Conservation (phyloP, 1,140 invertebrate species). For the Anthonomus grandis region DNA sequence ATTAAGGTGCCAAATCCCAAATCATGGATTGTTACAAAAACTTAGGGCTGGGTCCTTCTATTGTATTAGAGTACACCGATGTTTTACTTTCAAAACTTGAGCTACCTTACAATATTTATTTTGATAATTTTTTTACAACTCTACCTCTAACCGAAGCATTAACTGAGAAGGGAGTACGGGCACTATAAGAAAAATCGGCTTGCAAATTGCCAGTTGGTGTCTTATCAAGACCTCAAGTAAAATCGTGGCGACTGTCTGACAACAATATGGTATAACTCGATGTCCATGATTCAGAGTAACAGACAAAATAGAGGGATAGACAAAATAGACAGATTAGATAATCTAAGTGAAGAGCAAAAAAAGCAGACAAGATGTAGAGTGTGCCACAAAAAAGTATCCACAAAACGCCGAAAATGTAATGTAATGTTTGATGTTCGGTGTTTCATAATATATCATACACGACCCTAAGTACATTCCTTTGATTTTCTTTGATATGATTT, state of each 20-base stretch:
- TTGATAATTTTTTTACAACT: constrained; percentile 30
- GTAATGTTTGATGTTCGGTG: constrained; percentile 28
- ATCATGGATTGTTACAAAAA: neutral
- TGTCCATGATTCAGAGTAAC: constrained; percentile 26
- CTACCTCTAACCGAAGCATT: constrained; percentile 23
- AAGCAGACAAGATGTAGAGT: constrained; percentile 31
- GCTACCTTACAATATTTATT: constrained; percentile 20
- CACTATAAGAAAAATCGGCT: constrained; percentile 24
- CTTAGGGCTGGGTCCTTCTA: neutral
- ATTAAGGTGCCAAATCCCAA: neutral
- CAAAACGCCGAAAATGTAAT: constrained; percentile 31
- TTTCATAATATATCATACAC: too few relatives aligned
- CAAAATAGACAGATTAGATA: constrained; percentile 30
- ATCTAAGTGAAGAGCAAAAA: constrained; percentile 29
- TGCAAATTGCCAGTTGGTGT: neutral
- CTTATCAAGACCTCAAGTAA: constrained; percentile 11
- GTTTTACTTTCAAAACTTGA: neutral
- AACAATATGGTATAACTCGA: constrained; percentile 33
- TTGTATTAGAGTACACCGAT: constrained; percentile 8
- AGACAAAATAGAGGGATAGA: constrained; percentile 24
- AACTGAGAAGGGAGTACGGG: constrained; percentile 21
- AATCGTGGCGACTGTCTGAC: constrained; percentile 22
- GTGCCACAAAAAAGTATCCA: constrained; percentile 32
- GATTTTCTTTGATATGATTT: too few relatives aligned
- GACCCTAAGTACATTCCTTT: too few relatives aligned